Evolutionary conservation across 2,888 invertebrate genomes (phyloP).

Genomic region (Morpho helenor): DNA sequence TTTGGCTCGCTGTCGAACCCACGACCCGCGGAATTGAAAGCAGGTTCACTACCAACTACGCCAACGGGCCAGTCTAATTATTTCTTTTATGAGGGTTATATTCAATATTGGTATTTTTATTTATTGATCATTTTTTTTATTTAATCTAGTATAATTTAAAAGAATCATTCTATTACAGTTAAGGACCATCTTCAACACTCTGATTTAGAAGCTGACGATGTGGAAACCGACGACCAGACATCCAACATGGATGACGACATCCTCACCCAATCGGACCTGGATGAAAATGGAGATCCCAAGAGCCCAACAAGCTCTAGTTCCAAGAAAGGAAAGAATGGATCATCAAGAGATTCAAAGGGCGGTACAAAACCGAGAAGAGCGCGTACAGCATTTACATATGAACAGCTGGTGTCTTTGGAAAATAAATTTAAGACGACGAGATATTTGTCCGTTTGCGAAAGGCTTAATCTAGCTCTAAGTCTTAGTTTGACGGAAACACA

Average conservation of each 20-base stretch:
- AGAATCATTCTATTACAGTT: constrained; percentile 60
- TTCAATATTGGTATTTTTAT: too few species aligned
- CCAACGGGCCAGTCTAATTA: too few species aligned
- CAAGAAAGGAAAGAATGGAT: constrained; percentile 65
- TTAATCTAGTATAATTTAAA: neutral
- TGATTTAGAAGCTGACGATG: constrained; percentile 80
- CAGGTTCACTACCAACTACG: too few species aligned
- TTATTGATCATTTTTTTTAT: too few species aligned
- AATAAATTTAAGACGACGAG: constrained; percentile 99
- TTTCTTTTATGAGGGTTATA: too few species aligned
- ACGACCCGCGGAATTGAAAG: too few species aligned
- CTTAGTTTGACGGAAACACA: constrained; percentile 98
- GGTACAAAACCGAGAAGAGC: constrained; percentile 91
- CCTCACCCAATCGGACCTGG: constrained; percentile 71
- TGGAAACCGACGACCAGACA: constrained; percentile 82
- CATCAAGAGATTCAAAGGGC: constrained; percentile 66
- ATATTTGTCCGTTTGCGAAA: constrained; percentile 98
- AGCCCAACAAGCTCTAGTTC: constrained; percentile 71
- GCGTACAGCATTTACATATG: constrained; percentile 98
- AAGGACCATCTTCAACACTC: constrained; percentile 81
- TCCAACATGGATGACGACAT: constrained; percentile 79
- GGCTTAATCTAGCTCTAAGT: constrained; percentile 96
- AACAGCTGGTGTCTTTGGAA: constrained; percentile 97
- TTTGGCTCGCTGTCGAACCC: too few species aligned
- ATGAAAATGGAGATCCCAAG: constrained; percentile 74